Conservation (phyloP, 1,140 invertebrate species). For the Monomorium pharaonis region DNA sequence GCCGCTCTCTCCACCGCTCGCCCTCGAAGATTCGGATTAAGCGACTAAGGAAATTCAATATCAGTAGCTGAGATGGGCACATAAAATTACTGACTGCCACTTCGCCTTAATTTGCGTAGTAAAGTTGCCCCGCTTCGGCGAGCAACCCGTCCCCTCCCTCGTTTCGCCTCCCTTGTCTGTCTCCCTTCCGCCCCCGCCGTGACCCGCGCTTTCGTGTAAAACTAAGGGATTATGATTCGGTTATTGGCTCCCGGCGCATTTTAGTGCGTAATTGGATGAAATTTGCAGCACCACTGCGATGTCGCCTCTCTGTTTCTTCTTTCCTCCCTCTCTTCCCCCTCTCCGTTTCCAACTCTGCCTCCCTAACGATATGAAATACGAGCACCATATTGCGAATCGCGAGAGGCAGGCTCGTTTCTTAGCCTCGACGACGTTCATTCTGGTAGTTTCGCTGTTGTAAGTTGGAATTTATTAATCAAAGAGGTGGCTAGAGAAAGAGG, state of each 20-base stretch:
- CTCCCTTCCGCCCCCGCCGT: slow-evolving; percentile 64
- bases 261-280: slow-evolving; percentile 78
- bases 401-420: slow-evolving; percentile 59
- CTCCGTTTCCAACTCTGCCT: slow-evolving; percentile 15
- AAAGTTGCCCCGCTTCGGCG: slow-evolving; percentile 76
- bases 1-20: slow-evolving; percentile 35
- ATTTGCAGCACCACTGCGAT: slow-evolving; percentile 69
- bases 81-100: slow-evolving; percentile 85
- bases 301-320: slow-evolving; percentile 56
- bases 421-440: slow-evolving; percentile 36
- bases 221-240: slow-evolving; percentile 82
- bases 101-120: slow-evolving; percentile 85
- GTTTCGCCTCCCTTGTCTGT: slow-evolving; percentile 26
- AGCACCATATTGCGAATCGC: slow-evolving; percentile 72
- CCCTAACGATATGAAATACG: slow-evolving; percentile 71
- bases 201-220: slow-evolving; percentile 75
- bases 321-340: slow-evolving; percentile 44
- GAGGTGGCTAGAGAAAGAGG: slow-evolving; percentile 22
- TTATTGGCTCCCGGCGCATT: slow-evolving; percentile 79
- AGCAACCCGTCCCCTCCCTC: slow-evolving; percentile 29
- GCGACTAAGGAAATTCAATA: slow-evolving; percentile 85
- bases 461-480: slow-evolving; percentile 48
- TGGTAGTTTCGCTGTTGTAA: slow-evolving; percentile 54
- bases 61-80: slow-evolving; percentile 85
- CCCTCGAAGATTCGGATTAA: slow-evolving; percentile 82